Conservation (phyloP, 1,140 invertebrate genomes). For the Drosophila serrata region DNA sequence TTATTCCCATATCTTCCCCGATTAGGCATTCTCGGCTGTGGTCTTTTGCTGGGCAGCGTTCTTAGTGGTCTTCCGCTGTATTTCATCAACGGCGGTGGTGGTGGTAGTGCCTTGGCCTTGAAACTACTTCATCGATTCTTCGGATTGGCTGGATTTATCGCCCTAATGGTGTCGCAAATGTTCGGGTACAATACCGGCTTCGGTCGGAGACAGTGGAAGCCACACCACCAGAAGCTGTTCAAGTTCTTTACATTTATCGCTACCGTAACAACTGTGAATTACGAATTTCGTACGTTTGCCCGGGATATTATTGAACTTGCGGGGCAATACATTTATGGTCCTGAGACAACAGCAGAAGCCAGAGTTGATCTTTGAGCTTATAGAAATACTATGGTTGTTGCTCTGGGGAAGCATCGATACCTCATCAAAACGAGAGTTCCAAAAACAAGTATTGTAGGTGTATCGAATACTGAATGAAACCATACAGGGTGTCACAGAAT, state of each 20-base stretch:
- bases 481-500: neutral
- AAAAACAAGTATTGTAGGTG: conserved; percentile 21
- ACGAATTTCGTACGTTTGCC: conserved; percentile 58
- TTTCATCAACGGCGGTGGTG: conserved; percentile 30
- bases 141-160: conserved; percentile 61
- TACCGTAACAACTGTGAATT: conserved; percentile 62
- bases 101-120: conserved; percentile 17
- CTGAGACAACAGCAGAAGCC: neutral
- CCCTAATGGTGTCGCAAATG: conserved; percentile 74
- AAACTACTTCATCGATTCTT: conserved; percentile 65
- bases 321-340: neutral
- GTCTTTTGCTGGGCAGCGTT: conserved; percentile 53
- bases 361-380: conserved; percentile 29
- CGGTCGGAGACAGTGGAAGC: conserved; percentile 69
- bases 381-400: neutral
- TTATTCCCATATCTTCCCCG: conserved; percentile 32
- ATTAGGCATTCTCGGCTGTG: conserved; percentile 65
- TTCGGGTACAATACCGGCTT: conserved; percentile 80
- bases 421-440: conserved; percentile 3
- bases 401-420: conserved; percentile 12
- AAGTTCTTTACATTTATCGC: conserved; percentile 74
- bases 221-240: conserved; percentile 57
- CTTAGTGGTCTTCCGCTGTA: conserved; percentile 53
- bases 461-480: conserved; percentile 2
- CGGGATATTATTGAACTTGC: conserved; percentile 32